Percentiles rank a stretch among this genome's conserved stretches.
Conservation (phyloP, 2,113 vertebrate species). For the Emydocephalus ijimae region DNA sequence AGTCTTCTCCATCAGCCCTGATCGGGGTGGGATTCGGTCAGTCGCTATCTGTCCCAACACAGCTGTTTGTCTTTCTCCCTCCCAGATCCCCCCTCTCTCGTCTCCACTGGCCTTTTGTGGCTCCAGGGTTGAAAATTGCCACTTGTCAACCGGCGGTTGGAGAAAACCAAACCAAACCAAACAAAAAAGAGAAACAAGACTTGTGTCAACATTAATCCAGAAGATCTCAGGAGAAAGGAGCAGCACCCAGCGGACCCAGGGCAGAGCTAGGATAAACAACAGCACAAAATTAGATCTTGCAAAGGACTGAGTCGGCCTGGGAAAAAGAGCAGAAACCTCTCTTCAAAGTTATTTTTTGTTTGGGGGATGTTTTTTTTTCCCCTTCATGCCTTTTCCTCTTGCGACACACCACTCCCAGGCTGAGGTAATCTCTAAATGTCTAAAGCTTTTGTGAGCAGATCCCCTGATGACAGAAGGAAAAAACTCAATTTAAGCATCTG, state of each 20-base stretch:
- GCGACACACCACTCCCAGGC: background rate
- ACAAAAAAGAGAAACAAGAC: background rate
- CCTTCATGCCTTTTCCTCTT: no score
- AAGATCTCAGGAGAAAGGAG: background rate
- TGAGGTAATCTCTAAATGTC: background rate
- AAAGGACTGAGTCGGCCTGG: background rate
- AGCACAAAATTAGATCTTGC: background rate
- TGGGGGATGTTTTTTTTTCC: no score
- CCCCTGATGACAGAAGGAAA: background rate
- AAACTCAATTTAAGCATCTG: background rate
- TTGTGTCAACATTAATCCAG: background rate
- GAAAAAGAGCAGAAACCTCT: background rate
- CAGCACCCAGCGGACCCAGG: background rate
- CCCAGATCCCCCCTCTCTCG: background rate
- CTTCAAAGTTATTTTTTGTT: background rate
- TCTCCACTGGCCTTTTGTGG: background rate
- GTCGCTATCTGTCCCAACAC: background rate
- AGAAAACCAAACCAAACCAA: background rate
- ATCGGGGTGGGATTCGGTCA: background rate
- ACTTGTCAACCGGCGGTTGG: background rate
- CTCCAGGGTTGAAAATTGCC: background rate
- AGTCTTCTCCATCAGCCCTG: background rate
- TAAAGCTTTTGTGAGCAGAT: background rate
- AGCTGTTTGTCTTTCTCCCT: background rate
- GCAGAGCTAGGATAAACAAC: background rate